phyloP scores from a whole-genome alignment of 2,888 invertebrate species.

The Coenonympha arcania region DNA sequence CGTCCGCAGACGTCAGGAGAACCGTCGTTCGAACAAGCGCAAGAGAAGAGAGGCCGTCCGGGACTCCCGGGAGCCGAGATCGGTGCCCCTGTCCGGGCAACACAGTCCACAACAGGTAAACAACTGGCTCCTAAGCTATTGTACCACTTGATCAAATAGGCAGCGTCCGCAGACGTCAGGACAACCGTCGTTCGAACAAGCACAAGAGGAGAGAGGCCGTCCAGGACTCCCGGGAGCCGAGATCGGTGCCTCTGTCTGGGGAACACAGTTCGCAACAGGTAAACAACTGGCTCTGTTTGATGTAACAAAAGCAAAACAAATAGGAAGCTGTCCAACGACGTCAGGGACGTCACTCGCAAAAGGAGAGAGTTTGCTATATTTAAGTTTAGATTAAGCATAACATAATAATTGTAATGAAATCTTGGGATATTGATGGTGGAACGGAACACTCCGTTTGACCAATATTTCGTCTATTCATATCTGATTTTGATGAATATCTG shows the following conservation, averaged over 20 bases:
- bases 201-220: conserved; percentile 41
- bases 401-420: too few species aligned
- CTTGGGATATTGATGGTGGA: too few species aligned
- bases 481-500: too few species aligned
- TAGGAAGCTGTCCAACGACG: too few species aligned
- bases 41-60: conserved; percentile 40
- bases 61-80: conserved; percentile 48
- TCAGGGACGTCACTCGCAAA: too few species aligned
- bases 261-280: conserved; percentile 41
- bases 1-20: conserved; percentile 43
- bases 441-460: too few species aligned
- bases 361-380: too few species aligned
- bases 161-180: conserved; percentile 42
- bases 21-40: conserved; percentile 40
- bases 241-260: conserved; percentile 57
- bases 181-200: conserved; percentile 39
- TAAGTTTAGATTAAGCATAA: too few species aligned
- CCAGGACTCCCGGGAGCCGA: conserved; percentile 44
- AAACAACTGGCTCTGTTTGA: not conserved
- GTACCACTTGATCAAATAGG: too few species aligned
- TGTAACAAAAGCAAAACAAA: too few species aligned
- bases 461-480: too few species aligned
- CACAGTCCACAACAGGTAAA: conserved; percentile 35
- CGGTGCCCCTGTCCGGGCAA: conserved; percentile 57
- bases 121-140: too few species aligned